Evolutionary conservation across 2,888 invertebrate species (phyloP), one percentile per base, ranked within the genome.

Genomic region (Parasteatoda lunata): DNA sequence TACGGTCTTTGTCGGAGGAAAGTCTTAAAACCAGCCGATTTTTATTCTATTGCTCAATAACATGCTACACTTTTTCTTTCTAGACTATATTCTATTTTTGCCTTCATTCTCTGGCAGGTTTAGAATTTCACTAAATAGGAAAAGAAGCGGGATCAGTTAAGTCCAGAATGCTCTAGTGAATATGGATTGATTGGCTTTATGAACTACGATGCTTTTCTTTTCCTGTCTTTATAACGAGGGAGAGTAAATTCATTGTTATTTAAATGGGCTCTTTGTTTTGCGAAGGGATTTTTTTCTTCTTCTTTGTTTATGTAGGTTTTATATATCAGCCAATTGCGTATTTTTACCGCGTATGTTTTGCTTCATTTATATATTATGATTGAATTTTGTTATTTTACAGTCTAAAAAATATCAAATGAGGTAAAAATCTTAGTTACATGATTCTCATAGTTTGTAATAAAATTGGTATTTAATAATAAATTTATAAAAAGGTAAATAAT

Each of bases 11-110:
- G 72, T 73, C 11, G n/a, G 59, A 11, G 4, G 68, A 68, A 15
- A 49, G 65, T 73, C 70, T 84, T 73, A 72, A 73, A 78, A 52
- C 47, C 72, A 47, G 54, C 49, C 65, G 59, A 66, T 69, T 75
- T 77, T 78, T 52, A 84, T 73, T 84, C 54, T 54, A 73, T 51
- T 71, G 76, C 64, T 78, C 54, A 48, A 72, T 77, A 77, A 72
- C 48, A 71, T 65, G 77, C 30, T 68, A 75, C 59, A 72, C 48
- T 76, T 70, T 69, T 82, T 77, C 64, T 76, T 54, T 75, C 15
- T 9, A 47, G 49, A 59, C 30, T 79, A 70, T 64, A 79, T 79
- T 72, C 72, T 66, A 72, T 72, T 80, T 80, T 66, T 47, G 11
- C 59, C 11, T n/a, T 59, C 11, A 59, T 59, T 59, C 59, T 59